A percentile compares a stretch with the other conserved stretches of the same genome.
Conservation (phyloP, 2,797 vertebrate genomes). For the Phoxinus dragarum region DNA sequence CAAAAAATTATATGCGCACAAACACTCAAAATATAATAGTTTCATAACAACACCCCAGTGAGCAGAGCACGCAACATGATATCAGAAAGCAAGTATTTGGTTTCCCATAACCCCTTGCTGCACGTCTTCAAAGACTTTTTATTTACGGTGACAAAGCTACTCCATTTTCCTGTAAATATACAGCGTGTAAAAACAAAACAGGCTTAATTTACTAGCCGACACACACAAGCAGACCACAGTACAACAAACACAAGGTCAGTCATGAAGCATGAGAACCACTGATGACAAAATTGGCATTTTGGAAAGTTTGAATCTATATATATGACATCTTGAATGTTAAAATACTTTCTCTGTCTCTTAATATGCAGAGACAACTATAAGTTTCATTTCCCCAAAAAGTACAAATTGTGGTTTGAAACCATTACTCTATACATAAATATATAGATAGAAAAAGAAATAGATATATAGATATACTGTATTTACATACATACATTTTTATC, state of each 20-base stretch:
- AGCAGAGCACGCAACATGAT: neutral
- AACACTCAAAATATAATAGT: neutral
- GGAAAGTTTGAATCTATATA: neutral
- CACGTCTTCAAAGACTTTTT: conserved; percentile 3
- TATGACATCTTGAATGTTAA: neutral
- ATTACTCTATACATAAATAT: neutral
- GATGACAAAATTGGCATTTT: neutral
- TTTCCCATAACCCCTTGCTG: neutral
- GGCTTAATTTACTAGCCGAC: neutral
- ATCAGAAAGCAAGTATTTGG: neutral
- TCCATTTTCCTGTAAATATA: neutral
- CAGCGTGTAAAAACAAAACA: conserved; percentile 8
- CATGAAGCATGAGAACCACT: neutral
- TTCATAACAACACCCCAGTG: conserved; percentile 9
- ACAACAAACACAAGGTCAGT: neutral
- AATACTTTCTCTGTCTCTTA: neutral
- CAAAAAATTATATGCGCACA: neutral
- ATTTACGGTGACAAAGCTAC: neutral
- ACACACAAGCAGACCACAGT: neutral
- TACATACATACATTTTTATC: neutral
- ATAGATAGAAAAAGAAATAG: neutral
- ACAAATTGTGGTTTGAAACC: neutral
- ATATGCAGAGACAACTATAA: neutral
- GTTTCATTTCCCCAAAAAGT: neutral
- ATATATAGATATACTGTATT: too few relatives aligned